Evolutionary conservation across 2,797 vertebrate species (phyloP), one percentile per base, ranked within the genome.

Genomic region (Platalea minor): DNA sequence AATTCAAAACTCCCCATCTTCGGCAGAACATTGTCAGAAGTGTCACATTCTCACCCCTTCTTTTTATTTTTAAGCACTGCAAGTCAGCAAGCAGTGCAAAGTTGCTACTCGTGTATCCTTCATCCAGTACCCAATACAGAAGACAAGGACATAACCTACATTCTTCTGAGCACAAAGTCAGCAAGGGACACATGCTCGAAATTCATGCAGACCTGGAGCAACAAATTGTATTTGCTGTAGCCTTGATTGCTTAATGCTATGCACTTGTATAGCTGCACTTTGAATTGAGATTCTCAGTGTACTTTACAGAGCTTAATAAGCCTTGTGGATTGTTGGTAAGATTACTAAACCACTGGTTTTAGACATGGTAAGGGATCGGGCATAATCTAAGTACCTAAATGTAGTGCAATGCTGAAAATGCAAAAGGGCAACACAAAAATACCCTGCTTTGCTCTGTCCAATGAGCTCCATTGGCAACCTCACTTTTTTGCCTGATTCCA

Each of bases 61-160:
- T 59, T 8, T 82, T 96, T 95, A 93, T 97, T 96, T 96, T 96
- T 96, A 95, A 94, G 93, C 29, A 20, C 50, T 60, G 85, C 43
- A 7, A 94, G 87, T 97, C 95, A 97, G 96, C 92, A 96, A 76
- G 85, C 18, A 14, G 39, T 5, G 37, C 26, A 24, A 76, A 94
- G 60, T 37, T 88, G 92, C 54, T 80, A 67, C 67, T 88, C 5
- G 2, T 75, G 56, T 65, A 92, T 54, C 85, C 94, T 96, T 80
- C 60, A 50, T 12, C 77, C 89, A 60, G 83, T 3, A 45, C 48
- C 53, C 63, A 53, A 50, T 7, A 51, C 50, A 73, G 89, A 51
- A 91, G 78, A 73, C 65, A 93, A 81, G 68, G 89, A 79, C 80
- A 39, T 20, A 86, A 85, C 90, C 88, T 57, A 93, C 61, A 78